phyloP scores from a whole-genome alignment of 92 coral and sea anemone species.

The Siderastrea siderea region DNA sequence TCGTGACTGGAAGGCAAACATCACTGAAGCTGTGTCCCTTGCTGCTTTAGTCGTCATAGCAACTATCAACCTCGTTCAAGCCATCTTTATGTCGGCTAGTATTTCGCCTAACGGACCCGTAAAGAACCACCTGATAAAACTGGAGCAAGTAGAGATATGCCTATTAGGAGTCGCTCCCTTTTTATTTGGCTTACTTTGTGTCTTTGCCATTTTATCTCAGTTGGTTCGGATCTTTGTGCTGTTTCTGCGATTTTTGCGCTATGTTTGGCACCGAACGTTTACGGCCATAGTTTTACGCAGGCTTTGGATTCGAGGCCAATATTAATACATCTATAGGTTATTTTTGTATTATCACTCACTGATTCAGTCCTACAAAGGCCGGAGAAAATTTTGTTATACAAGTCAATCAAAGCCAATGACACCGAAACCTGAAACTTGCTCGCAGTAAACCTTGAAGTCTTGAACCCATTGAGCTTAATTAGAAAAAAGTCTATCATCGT shows the following conservation, averaged over 20 bases:
- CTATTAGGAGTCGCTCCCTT: constrained; percentile 44
- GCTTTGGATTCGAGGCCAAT: not conserved
- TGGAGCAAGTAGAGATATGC: constrained; percentile 48
- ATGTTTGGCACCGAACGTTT: not conserved
- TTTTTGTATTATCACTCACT: too few relatives aligned
- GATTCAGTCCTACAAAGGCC: not conserved
- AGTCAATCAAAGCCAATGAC: too few relatives aligned
- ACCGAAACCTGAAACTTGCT: too few relatives aligned
- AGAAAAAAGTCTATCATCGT: too few relatives aligned
- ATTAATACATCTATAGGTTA: not conserved
- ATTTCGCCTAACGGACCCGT: constrained; percentile 35
- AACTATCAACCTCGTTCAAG: constrained; percentile 54
- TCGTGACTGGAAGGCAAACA: constrained; percentile 56
- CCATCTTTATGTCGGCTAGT: constrained; percentile 54
- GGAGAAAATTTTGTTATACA: not conserved
- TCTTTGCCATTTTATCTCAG: constrained; percentile 53
- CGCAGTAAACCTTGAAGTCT: too few relatives aligned
- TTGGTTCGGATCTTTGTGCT: constrained; percentile 16
- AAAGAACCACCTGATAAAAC: not conserved
- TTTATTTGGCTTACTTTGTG: constrained; percentile 20
- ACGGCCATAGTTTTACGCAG: not conserved
- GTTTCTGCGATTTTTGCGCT: not conserved
- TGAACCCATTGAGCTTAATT: too few relatives aligned
- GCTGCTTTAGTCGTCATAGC: constrained; percentile 54
- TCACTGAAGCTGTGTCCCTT: constrained; percentile 52